Evolutionary conservation across 2,113 vertebrate genomes (phyloP).

Genomic region (Silurus meridionalis): DNA sequence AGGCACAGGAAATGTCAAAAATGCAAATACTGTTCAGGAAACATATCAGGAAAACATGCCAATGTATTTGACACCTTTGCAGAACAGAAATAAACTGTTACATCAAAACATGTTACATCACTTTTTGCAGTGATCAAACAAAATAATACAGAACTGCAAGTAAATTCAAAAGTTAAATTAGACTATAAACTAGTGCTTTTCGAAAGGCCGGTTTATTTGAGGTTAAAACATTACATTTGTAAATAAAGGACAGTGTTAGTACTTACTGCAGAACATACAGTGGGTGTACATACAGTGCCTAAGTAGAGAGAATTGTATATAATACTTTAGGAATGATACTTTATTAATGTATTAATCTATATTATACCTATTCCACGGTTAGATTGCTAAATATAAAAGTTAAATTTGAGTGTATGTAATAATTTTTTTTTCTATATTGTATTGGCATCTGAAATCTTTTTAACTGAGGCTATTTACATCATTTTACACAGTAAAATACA

Average conservation of each 20-base stretch:
- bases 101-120: no score
- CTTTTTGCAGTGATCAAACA: neutral
- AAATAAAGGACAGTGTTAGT: neutral
- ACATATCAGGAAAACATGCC: neutral
- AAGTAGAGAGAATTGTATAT: neutral
- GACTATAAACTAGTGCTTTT: neutral
- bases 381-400: neutral
- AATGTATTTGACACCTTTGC: neutral
- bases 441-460: neutral
- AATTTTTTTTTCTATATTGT: neutral
- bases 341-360: no score
- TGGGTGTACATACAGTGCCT: neutral
- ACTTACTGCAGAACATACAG: neutral
- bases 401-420: neutral
- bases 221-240: neutral
- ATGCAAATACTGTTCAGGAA: neutral
- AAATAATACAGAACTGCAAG: neutral
- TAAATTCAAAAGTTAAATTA: neutral
- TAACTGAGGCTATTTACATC: neutral
- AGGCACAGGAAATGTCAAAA: neutral
- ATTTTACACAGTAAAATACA: no score
- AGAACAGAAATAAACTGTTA: neutral
- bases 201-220: neutral
- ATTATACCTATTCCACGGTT: neutral
- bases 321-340: no score